Evolutionary conservation across 1,140 invertebrate genomes (phyloP).

Genomic region (Argopecten irradians): DNA sequence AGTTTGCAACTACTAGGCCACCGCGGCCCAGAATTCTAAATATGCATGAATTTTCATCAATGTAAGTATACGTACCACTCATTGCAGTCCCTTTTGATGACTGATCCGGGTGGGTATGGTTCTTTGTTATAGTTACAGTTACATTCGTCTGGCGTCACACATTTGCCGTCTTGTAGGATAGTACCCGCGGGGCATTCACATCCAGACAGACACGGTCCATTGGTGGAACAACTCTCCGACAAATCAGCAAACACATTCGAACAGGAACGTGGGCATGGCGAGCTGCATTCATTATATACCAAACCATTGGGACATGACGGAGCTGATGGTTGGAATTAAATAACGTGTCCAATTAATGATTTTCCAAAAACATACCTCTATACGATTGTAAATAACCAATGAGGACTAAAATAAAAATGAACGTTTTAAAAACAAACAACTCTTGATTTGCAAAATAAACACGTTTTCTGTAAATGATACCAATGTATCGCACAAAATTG

Average conservation of each 20-base stretch:
- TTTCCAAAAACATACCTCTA: background rate
- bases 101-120: slow-evolving; percentile 29
- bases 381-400: background rate
- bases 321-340: slow-evolving; percentile 30
- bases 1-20: too few relatives aligned
- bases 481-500: background rate
- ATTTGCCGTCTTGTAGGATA: slow-evolving; percentile 47
- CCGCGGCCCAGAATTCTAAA: too few relatives aligned
- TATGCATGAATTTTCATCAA: too few relatives aligned
- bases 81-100: slow-evolving; percentile 48
- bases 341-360: background rate
- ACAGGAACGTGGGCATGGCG: slow-evolving; percentile 47
- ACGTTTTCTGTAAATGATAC: background rate
- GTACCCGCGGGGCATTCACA: slow-evolving; percentile 43
- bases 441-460: background rate
- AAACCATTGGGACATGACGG: slow-evolving; percentile 38
- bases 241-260: slow-evolving; percentile 33
- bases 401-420: background rate
- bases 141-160: slow-evolving; percentile 47
- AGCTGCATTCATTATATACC: slow-evolving; percentile 47
- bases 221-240: slow-evolving; percentile 35
- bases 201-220: slow-evolving; percentile 38
- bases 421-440: background rate
- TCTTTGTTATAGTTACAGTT: slow-evolving; percentile 47
- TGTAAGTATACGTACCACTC: slow-evolving; percentile 40